These are phyloP conservation scores for Scelioninae gen. 1 DNA, from an alignment of 2,888 invertebrate genomes.

Conservation along the genomic window DNA sequence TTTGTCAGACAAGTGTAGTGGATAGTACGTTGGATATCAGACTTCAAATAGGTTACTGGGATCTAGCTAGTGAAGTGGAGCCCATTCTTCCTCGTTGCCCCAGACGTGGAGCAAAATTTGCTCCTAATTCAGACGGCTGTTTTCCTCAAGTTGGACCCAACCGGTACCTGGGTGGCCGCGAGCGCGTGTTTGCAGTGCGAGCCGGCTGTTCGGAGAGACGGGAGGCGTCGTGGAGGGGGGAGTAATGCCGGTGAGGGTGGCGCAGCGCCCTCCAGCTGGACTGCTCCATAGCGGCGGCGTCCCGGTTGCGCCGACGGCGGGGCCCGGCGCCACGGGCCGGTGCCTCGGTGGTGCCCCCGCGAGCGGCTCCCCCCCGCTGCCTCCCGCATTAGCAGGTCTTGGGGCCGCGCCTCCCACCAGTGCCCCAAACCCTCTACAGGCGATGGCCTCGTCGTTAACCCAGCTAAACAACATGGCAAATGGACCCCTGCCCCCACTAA, in stretches of 20 bases:
- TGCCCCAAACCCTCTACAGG: slow-evolving; percentile 81
- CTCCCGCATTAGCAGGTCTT: slow-evolving; percentile 75
- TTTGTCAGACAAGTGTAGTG: too few species aligned
- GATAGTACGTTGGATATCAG: too few species aligned
- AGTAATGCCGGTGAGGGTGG: slow-evolving; percentile 85
- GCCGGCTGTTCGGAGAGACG: slow-evolving; percentile 79
- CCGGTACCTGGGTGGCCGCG: slow-evolving; percentile 44
- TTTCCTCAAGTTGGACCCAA: too few species aligned
- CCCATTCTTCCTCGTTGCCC: too few species aligned
- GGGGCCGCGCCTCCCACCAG: slow-evolving; percentile 53
- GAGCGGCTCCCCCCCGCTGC: slow-evolving; percentile 81
- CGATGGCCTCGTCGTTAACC: slow-evolving; percentile 83
- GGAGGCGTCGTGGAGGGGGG: slow-evolving; percentile 84
- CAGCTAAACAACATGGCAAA: slow-evolving; percentile 84
- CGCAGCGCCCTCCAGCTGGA: slow-evolving; percentile 88
- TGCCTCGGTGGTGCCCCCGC: slow-evolving; percentile 86
- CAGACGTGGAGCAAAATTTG: not conserved
- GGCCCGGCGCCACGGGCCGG: slow-evolving; percentile 86
- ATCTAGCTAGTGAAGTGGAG: too few species aligned
- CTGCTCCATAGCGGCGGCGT: slow-evolving; percentile 87
- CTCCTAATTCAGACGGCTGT: not conserved
- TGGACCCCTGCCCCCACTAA: slow-evolving; percentile 82
- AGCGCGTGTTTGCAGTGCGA: slow-evolving; percentile 71
- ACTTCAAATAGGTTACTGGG: too few species aligned
- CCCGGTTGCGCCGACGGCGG: slow-evolving; percentile 87